phyloP scores from a whole-genome alignment of 2,797 vertebrate genomes.

The Scyliorhinus canicula region DNA sequence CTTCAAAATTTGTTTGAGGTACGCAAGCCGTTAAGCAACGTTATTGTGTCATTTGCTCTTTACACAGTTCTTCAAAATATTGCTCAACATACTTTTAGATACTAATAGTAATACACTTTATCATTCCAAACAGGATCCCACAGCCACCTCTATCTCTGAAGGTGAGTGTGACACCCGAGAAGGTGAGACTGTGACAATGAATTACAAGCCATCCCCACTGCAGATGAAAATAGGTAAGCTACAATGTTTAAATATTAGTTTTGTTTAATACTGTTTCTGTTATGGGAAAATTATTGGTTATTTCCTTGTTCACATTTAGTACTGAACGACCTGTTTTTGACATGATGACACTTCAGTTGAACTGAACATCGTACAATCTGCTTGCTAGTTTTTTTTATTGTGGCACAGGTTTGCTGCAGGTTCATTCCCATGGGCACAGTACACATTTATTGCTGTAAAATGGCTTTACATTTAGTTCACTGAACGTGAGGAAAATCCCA shows the following conservation, averaged over 20 bases:
- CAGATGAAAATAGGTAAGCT: slow-evolving; percentile 93
- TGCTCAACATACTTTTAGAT: not conserved
- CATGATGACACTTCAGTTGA: not conserved
- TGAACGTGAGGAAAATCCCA: not conserved
- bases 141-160: slow-evolving; percentile 77
- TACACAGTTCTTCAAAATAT: not conserved
- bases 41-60: not conserved
- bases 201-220: slow-evolving; percentile 92
- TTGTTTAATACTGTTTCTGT: not conserved
- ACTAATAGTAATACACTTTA: slow-evolving; percentile 45
- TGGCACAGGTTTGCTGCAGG: not conserved
- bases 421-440: not conserved
- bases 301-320: not conserved
- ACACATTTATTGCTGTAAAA: not conserved
- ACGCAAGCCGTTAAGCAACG: not conserved
- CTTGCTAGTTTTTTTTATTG: not conserved
- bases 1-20: not conserved
- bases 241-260: not conserved
- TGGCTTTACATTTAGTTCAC: not conserved
- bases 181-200: slow-evolving; percentile 84
- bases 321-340: not conserved
- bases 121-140: slow-evolving; percentile 71
- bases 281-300: not conserved
- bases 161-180: slow-evolving; percentile 76
- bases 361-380: not conserved